A percentile compares a stretch with the other conserved stretches of the same genome.
These are phyloP conservation scores for Vireo altiloquus DNA, from an alignment of 2,113 vertebrate genomes.

Conservation along the genomic window DNA sequence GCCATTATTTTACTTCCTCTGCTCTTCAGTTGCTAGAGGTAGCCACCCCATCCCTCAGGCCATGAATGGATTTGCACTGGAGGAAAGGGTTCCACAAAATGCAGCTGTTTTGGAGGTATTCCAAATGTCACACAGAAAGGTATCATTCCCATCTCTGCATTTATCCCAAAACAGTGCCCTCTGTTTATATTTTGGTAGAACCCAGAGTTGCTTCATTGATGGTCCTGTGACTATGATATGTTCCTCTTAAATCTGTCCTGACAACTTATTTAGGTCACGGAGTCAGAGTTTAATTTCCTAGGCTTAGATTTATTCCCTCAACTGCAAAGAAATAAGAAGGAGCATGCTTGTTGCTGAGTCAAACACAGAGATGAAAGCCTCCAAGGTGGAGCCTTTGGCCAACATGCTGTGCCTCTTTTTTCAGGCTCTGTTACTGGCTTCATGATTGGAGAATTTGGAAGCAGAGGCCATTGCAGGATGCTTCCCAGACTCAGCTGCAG, in stretches of 20 bases:
- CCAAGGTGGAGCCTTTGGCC: background rate
- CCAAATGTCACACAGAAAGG: background rate
- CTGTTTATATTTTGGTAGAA: conserved; percentile 19
- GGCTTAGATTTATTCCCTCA: conserved; percentile 31
- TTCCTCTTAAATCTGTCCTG: conserved; percentile 41
- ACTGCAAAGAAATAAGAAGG: conserved; percentile 2
- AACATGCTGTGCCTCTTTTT: background rate
- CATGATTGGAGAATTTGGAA: background rate
- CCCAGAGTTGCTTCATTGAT: conserved; percentile 13
- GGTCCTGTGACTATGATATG: background rate
- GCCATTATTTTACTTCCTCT: background rate
- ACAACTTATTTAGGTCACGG: conserved; percentile 36
- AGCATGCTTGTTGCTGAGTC: background rate
- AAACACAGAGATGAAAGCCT: background rate
- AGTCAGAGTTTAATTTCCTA: conserved; percentile 44
- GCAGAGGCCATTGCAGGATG: background rate
- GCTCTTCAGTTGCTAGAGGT: background rate
- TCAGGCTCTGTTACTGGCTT: background rate
- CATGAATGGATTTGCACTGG: background rate
- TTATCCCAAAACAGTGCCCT: background rate
- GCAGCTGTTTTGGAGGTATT: background rate
- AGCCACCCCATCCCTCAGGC: background rate
- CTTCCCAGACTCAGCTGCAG: background rate
- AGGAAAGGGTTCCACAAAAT: background rate
- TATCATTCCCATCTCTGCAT: background rate